These are phyloP conservation scores for Yoshiicerus persimilis DNA, from an alignment of 1,140 invertebrate genomes.

Conservation along the genomic window DNA sequence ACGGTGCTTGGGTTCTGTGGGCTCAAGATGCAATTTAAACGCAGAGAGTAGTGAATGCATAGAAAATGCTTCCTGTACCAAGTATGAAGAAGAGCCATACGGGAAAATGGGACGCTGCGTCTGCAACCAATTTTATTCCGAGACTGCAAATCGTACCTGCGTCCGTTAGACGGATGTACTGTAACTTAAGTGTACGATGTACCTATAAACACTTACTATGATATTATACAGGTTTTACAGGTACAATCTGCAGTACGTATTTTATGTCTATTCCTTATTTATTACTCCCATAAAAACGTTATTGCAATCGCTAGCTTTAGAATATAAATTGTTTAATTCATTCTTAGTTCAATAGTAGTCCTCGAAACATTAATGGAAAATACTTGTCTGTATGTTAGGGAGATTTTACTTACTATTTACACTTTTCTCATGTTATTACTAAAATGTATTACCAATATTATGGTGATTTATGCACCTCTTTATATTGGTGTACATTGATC, in stretches of 20 bases:
- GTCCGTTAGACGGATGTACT: background rate
- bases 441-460: background rate
- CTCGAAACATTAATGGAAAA: background rate
- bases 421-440: background rate
- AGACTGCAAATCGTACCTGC: background rate
- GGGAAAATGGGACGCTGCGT: slow-evolving; percentile 19
- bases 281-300: background rate
- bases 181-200: background rate
- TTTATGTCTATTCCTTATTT: background rate
- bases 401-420: background rate
- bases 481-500: too few species aligned
- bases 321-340: too few species aligned
- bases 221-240: background rate
- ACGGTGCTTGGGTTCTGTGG: slow-evolving; percentile 27
- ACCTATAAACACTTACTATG: background rate
- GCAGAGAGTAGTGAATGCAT: background rate
- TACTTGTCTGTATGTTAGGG: too few species aligned
- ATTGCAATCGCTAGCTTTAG: background rate
- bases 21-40: slow-evolving; percentile 7
- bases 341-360: background rate
- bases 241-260: background rate
- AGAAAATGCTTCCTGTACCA: slow-evolving; percentile 6
- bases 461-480: background rate
- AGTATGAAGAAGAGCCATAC: background rate
- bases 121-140: background rate